Base-by-base conservation (phyloP, 2,797 vertebrate genomes). In the Lycodopsis pacificus region DNA sequence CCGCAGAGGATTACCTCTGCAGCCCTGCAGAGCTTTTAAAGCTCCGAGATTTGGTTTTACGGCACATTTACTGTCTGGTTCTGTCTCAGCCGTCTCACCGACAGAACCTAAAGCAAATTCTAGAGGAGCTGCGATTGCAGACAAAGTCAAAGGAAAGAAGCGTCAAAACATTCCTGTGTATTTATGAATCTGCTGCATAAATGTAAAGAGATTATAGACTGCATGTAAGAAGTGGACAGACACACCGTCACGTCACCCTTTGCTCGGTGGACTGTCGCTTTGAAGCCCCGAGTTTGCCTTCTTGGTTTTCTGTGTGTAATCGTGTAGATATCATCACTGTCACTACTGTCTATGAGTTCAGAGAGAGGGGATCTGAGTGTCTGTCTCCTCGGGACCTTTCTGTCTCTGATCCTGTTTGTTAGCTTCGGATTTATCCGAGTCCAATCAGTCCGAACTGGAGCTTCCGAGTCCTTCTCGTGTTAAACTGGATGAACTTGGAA, bases 401-500 rank as follows among this genome's bases (percentile, higher is more conserved):
- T 10, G 32, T 71, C 59, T 64, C 38, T 20, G 53, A 71, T 73
- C 53, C 61, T 57, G 30, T 57, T 19, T 22, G 59, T 54, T 32
- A 4, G 77, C 38, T 76, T 51, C 58, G 3, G 61, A 42, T 84
- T 82, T 79, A 73, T 76, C 49, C 1, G 42, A 68, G 62, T 59
- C 70, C 68, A 83, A 84, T 89, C 74, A 76, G 57, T 42, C 63
- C 38, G 8, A 64, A 67, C 51, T 10, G 71, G 54, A 72, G 66
- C 68, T 51, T 6, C 20, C 3, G 9, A 11, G 48, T 2, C 65
- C 65, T 83, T 65, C 25, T 10, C 63, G 44, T 54, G 2, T 73
- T 72, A 77, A 79, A 88, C 72, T 83, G 62, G 79, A 17, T 63
- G 67, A 65, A 75, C 22, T 81, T 78, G 82, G 54, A 84, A 70